A percentile compares a stretch with the other conserved stretches of the same genome.
phyloP scores from a whole-genome alignment of 1,140 invertebrate species.

The Bombus sibiricus region DNA sequence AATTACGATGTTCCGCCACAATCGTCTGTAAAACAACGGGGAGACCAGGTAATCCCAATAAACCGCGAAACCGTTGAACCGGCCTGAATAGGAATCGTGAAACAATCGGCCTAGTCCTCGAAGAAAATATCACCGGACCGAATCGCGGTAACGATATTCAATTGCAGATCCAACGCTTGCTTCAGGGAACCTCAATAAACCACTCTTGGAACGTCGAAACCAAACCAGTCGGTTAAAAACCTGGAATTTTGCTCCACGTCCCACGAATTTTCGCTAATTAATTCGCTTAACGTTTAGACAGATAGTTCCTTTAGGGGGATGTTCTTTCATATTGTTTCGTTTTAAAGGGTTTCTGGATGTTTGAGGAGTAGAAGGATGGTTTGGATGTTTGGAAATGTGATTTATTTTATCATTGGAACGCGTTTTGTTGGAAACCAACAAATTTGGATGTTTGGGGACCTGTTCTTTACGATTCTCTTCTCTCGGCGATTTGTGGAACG shows the following conservation, averaged over 20 bases:
- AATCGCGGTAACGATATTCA: neutral
- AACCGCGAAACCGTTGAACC: constrained; percentile 7
- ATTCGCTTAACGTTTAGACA: no score
- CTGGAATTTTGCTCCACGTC: neutral
- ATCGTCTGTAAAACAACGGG: neutral
- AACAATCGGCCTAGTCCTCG: neutral
- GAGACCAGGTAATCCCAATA: neutral
- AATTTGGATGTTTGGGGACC: no score
- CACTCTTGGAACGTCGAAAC: neutral
- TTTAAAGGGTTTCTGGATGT: no score
- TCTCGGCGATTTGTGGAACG: no score
- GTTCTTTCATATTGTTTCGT: no score
- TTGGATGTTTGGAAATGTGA: no score
- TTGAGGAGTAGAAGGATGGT: no score
- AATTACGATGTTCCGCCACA: neutral
- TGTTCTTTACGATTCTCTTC: no score
- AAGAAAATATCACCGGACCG: neutral
- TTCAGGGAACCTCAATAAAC: neutral
- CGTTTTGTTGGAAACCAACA: rapidly evolving
- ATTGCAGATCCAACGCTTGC: neutral
- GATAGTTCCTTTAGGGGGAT: no score
- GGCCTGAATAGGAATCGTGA: neutral
- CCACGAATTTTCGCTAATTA: neutral
- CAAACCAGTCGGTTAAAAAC: neutral
- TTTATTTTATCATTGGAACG: no score